phyloP scores from a whole-genome alignment of 2,888 invertebrate genomes.

The Oithona nana region DNA sequence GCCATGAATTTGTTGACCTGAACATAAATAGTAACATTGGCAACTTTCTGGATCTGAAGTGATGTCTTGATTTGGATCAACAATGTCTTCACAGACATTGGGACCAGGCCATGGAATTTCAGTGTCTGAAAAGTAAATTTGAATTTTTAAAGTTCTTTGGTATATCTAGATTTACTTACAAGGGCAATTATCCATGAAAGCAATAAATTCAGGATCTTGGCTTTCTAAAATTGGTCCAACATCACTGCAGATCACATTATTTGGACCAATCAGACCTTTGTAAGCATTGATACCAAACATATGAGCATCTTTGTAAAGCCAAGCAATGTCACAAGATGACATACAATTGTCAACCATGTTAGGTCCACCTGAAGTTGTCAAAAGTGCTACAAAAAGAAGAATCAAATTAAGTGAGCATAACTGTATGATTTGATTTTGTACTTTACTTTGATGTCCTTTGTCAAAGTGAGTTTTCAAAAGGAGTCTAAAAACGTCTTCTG shows the following conservation, averaged over 20 bases:
- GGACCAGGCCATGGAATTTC: background rate
- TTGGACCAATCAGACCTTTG: background rate
- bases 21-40: background rate
- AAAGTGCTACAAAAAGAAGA: too few species aligned
- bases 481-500: background rate
- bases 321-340: background rate
- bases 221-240: background rate
- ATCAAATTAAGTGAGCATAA: too few species aligned
- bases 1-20: background rate
- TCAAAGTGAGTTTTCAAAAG: background rate
- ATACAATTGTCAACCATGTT: too few species aligned
- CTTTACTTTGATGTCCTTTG: too few species aligned
- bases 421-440: too few species aligned
- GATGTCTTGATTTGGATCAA: background rate
- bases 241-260: background rate
- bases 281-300: background rate
- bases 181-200: background rate
- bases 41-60: background rate
- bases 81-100: background rate
- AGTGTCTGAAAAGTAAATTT: background rate
- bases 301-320: background rate
- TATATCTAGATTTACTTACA: background rate
- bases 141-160: background rate
- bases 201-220: background rate
- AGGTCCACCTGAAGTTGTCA: too few species aligned